Evolutionary conservation across 2,888 invertebrate genomes (phyloP), one percentile per base, ranked within the genome.

Genomic region (Allophyes oxyacanthae): DNA sequence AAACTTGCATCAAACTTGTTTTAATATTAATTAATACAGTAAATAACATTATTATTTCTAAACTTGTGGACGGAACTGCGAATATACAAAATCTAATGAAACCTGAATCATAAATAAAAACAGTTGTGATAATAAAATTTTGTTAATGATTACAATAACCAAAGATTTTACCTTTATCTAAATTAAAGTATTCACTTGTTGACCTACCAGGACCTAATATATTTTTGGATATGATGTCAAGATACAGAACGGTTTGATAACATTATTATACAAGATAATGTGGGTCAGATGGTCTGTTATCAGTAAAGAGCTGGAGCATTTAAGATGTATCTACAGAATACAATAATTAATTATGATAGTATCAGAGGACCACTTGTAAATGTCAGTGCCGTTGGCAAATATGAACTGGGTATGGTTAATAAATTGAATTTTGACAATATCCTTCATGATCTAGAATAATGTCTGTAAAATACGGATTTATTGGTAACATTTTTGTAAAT

Each of bases 91-190:
- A 44, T 34, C 6, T 28, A 28, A 28, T 6, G 7, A 26, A 28
- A 42, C 28, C 28, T 63, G 54, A 63, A 25, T 38, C 2, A 44
- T 34, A 10, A 54, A 63, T 63, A 44, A 63, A 55, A 63, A 60
- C 40, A 32, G 55, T 40, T 34, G 25, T 26, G 40, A 46, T 40
- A 41, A 11, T 32, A 5, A 25, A 6, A 25, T 5, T 25, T 25
- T 25, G 3, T 3, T 25, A 25, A 25, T 25, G 6, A 5, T 25
- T 25, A 6, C 25, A 5, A 3, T 5, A 25, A 25, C 6, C 4
- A 25, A 1, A 28, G 8, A 1, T 8, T 28, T 28, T 2, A 6
- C 1, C 38, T 58, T 59, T 45, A 51, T 65, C 13, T 42, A n/a
- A 34, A 45, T 11, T 46, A 30, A 40, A 26, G 6, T 28, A 26